Base-by-base conservation (phyloP, 2,113 vertebrate genomes). In the Datnioides undecimradiatus region DNA sequence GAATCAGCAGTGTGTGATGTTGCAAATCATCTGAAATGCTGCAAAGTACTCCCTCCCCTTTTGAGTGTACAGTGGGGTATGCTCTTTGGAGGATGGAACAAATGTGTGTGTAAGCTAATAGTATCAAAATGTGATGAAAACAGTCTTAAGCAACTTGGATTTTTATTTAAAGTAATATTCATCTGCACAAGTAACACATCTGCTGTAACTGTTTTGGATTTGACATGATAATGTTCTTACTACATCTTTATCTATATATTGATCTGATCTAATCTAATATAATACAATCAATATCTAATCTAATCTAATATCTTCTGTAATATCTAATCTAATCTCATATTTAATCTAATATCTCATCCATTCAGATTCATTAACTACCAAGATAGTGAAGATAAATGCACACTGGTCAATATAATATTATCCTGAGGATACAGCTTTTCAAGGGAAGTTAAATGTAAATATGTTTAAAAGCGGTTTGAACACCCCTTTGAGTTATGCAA, bases 401-500 rank as follows among this genome's bases (percentile, higher is more conserved):
- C 11, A 55, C 52, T 29, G 2, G 25, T 60, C 55, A 21, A 49
- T 59, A 31, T 59, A 19, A 59, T 48, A 6, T 59, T 25, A 72
- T 36, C 29, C 36, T 60, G 43, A 46, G 43, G 34, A 63, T 73
- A 52, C 11, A 41, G 58, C 45, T 27, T 49, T 59, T 6, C 2
- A 29, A 6, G 60, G 40, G 12, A 40, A 40, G 27, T 73, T 29
- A 29, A 49, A 27, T 49, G 31, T 73, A 38, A 57, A 76, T 49
- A 31, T 41, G 4, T 3, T 33, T 25, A 8, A 36, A 57, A 66
- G 48, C 43, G 25, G 40, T 55, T 67, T 62, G 48, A 83, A 14
- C 23, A 51, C 12, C 14, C 8, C 2, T 48, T 52, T 45, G 12
- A 52, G 17, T 31, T 11, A 57, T 31, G 21, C n/a, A 49, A 29